Percentiles rank a stretch among this genome's conserved stretches.
These are phyloP conservation scores for Apantesis nais DNA, from an alignment of 2,888 invertebrate species.

Conservation along the genomic window DNA sequence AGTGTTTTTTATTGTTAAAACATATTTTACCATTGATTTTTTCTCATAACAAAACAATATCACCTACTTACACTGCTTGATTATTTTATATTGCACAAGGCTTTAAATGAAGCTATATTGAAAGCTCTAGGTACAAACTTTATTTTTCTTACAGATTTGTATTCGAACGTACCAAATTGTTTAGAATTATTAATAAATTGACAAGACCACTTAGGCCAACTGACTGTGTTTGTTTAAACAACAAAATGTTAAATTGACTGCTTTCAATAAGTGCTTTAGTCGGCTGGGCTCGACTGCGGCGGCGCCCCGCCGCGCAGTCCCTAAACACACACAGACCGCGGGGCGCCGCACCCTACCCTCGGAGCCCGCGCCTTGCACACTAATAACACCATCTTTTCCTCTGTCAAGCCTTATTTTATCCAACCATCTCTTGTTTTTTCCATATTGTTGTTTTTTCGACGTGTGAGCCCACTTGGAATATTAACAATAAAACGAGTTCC, in stretches of 20 bases:
- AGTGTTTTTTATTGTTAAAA: not conserved
- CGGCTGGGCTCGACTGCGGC: slow-evolving; percentile 45
- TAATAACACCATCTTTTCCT: slow-evolving; percentile 82
- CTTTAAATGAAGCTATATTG: not conserved
- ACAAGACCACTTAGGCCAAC: slow-evolving; percentile 58
- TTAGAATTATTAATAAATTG: slow-evolving; percentile 66
- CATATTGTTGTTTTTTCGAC: slow-evolving; percentile 71
- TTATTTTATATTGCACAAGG: not conserved
- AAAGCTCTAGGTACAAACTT: not conserved
- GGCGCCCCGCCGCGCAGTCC: slow-evolving; percentile 69
- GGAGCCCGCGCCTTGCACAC: slow-evolving; percentile 68
- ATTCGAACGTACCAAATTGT: slow-evolving; percentile 17
- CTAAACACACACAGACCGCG: slow-evolving; percentile 85
- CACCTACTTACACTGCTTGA: not conserved
- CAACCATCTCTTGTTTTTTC: slow-evolving; percentile 79
- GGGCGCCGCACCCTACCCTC: slow-evolving; percentile 76
- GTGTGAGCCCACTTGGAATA: slow-evolving; percentile 69
- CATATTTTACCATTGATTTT: not conserved
- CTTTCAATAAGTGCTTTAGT: slow-evolving; percentile 77
- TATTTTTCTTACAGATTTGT: not conserved
- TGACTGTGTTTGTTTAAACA: slow-evolving; percentile 75
- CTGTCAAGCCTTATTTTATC: slow-evolving; percentile 81
- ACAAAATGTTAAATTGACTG: slow-evolving; percentile 78
- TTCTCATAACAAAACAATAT: not conserved
- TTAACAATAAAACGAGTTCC: slow-evolving; percentile 80